Conservation (phyloP, 2,888 invertebrate species). For the Drosophila multiciliata region DNA sequence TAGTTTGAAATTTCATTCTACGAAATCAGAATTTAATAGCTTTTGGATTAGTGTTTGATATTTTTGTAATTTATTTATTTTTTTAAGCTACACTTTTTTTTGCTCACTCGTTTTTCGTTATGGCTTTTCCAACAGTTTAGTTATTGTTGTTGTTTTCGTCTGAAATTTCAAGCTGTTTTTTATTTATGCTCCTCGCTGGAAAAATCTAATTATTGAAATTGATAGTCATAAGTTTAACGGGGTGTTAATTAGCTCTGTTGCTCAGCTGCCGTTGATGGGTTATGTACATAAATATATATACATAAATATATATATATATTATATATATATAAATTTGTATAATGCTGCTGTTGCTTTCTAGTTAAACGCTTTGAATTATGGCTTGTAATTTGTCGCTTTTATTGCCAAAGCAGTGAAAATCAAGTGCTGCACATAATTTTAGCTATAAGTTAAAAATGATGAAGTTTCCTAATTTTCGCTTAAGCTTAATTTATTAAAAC, state of each 20-base stretch:
- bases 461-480: background rate
- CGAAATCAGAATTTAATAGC: conserved; percentile 75
- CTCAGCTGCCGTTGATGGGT: conserved; percentile 41
- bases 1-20: conserved; percentile 76
- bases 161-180: conserved; percentile 35
- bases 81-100: conserved; percentile 1
- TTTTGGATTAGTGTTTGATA: conserved; percentile 30
- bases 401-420: background rate
- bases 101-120: conserved; percentile 43
- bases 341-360: background rate
- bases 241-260: conserved; percentile 61
- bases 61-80: conserved; percentile 12
- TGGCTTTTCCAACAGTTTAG: conserved; percentile 55
- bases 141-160: conserved; percentile 6
- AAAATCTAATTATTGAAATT: conserved; percentile 72
- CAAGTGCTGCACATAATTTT: background rate
- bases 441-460: background rate
- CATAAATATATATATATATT: conserved; percentile 1
- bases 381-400: conserved; percentile 15
- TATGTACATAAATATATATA: conserved; percentile 3
- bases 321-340: conserved; percentile 10
- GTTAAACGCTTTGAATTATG: conserved; percentile 24
- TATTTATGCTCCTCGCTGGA: conserved; percentile 11
- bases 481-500: background rate
- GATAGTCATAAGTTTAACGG: conserved; percentile 57